A percentile compares a stretch with the other conserved stretches of the same genome.
phyloP scores from a whole-genome alignment of 1,140 invertebrate species.

The Caerostris extrusa region DNA sequence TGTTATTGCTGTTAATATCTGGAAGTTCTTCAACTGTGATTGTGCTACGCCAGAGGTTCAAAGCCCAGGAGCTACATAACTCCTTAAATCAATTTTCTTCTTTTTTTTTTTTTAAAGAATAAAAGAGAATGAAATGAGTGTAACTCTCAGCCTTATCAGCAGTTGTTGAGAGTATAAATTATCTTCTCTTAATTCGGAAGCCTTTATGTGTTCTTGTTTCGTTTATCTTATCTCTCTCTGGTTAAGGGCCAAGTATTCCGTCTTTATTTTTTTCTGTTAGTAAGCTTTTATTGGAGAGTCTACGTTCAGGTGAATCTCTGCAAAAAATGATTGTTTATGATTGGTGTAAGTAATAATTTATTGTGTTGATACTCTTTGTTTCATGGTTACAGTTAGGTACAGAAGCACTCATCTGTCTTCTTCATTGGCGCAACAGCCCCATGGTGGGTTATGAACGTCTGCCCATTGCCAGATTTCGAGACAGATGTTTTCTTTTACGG shows the following conservation, averaged over 20 bases:
- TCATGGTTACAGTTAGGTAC: neutral
- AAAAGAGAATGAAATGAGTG: conserved; percentile 3
- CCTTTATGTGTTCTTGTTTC: conserved; percentile 39
- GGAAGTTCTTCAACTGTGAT: conserved; percentile 25
- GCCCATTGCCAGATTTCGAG: no score
- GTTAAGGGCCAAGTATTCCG: conserved; percentile 38
- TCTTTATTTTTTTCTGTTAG: neutral
- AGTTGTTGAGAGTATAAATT: conserved; percentile 13
- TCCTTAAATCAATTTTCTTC: conserved; percentile 8
- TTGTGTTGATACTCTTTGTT: neutral
- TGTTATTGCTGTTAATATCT: conserved; percentile 26
- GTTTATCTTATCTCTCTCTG: conserved; percentile 3
- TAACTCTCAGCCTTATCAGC: conserved; percentile 15
- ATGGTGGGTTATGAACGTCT: no score
- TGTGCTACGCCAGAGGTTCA: conserved; percentile 6
- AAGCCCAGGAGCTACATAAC: neutral
- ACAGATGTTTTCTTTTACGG: no score
- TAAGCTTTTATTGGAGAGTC: neutral
- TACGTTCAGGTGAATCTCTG: neutral
- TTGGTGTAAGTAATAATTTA: neutral
- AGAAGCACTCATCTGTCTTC: no score
- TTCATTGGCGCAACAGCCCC: no score
- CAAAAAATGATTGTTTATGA: neutral
- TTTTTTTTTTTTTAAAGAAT: neutral
- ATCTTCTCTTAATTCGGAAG: conserved; percentile 38